Evolutionary conservation across 1,140 invertebrate species (phyloP).

Genomic region (Triops cancriformis): DNA sequence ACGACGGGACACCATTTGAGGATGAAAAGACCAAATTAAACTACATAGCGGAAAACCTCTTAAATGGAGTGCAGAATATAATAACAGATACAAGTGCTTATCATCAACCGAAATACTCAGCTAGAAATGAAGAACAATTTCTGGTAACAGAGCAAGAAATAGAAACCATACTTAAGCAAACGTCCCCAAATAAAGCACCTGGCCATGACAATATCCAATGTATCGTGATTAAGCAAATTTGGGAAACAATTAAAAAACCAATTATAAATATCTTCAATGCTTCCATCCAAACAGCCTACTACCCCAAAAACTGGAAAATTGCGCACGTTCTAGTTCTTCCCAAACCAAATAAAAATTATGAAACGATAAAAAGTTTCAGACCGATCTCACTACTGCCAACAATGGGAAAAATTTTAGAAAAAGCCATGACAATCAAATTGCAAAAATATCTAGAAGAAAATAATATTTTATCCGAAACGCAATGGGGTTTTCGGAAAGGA

Average conservation of each 20-base stretch:
- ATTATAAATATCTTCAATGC: constrained; percentile 7
- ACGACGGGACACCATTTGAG: not conserved
- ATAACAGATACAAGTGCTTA: not conserved
- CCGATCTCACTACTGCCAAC: constrained; percentile 19
- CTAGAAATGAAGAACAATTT: too few relatives aligned
- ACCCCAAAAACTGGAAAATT: constrained; percentile 6
- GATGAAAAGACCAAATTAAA: constrained; percentile 1
- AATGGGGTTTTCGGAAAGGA: constrained; percentile 16
- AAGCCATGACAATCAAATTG: not conserved
- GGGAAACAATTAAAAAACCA: not conserved
- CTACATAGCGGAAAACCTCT: constrained; percentile 1
- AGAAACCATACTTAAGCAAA: not conserved
- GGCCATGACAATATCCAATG: not conserved
- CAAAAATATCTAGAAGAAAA: constrained; percentile 13
- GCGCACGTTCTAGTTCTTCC: constrained; percentile 4
- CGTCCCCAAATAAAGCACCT: constrained; percentile 4
- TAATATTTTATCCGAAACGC: not conserved
- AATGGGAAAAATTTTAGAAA: constrained; percentile 18
- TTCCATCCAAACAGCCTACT: constrained; percentile 4
- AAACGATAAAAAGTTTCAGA: constrained; percentile 2
- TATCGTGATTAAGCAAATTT: constrained; percentile 12
- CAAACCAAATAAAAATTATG: constrained; percentile 16
- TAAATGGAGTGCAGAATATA: not conserved
- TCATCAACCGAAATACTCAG: not conserved
- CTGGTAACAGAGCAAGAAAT: not conserved